Conservation (phyloP, 2,113 vertebrate genomes). For the Macrotus californicus region DNA sequence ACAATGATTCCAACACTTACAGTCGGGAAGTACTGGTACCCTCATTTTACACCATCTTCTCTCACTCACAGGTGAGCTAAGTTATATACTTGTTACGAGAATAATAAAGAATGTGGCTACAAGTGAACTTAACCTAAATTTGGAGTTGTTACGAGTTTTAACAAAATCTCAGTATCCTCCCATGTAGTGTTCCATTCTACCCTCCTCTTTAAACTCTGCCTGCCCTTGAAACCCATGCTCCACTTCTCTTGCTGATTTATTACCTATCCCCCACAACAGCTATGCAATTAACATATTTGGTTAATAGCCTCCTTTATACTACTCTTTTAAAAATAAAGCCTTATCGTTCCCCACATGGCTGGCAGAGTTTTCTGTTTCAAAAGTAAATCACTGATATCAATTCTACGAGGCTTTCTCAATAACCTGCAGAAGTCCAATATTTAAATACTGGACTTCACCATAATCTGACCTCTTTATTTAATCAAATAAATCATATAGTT, state of each 20-base stretch:
- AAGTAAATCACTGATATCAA: not conserved
- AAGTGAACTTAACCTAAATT: not conserved
- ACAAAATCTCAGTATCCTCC: not conserved
- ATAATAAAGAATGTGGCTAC: not conserved
- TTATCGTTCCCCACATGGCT: not conserved
- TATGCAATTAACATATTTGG: not conserved
- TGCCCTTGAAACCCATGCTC: not conserved
- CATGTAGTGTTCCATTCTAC: not conserved
- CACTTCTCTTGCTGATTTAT: not conserved
- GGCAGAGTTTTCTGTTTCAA: not conserved
- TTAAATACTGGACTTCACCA: not conserved
- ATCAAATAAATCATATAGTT: not conserved
- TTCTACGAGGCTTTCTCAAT: not conserved
- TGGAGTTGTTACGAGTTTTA: not conserved
- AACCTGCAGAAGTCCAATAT: not conserved
- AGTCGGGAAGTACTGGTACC: not conserved
- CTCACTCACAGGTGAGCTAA: not conserved
- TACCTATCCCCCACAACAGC: not conserved
- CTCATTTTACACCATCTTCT: not conserved
- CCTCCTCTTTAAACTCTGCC: not conserved
- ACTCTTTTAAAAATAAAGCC: not conserved
- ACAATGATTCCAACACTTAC: not conserved
- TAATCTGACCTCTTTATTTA: constrained; percentile 8
- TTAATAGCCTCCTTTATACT: not conserved
- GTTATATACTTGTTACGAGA: not conserved